phyloP scores from a whole-genome alignment of 1,140 invertebrate species.

The Drosophila bifasciata region DNA sequence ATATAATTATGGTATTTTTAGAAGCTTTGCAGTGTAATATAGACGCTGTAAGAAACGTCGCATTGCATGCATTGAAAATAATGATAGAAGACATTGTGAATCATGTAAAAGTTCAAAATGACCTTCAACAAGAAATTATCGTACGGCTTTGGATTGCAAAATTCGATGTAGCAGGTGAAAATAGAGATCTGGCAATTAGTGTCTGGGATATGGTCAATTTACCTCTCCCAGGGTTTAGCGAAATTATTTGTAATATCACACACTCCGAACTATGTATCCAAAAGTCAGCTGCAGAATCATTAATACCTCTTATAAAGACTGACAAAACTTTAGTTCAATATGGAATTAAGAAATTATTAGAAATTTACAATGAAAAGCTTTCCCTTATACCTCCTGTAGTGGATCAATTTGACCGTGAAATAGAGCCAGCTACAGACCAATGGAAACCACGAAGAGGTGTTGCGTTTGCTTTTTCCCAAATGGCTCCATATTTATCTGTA shows the following conservation, averaged over 20 bases:
- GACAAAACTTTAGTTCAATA: slow-evolving; percentile 85
- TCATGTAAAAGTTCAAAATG: slow-evolving; percentile 86
- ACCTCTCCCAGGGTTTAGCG: slow-evolving; percentile 85
- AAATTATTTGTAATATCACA: slow-evolving; percentile 90
- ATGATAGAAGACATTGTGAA: slow-evolving; percentile 88
- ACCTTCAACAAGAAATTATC: slow-evolving; percentile 86
- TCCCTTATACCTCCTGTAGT: slow-evolving; percentile 92
- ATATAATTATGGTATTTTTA: slow-evolving; percentile 92
- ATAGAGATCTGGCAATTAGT: slow-evolving; percentile 87
- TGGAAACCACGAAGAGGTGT: slow-evolving; percentile 95
- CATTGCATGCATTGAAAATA: slow-evolving; percentile 89
- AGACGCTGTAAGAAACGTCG: slow-evolving; percentile 91
- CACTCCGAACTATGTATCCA: slow-evolving; percentile 92
- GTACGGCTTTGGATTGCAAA: slow-evolving; percentile 91
- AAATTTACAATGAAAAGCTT: slow-evolving; percentile 91
- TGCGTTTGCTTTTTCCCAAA: slow-evolving; percentile 90
- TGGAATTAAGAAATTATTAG: slow-evolving; percentile 88
- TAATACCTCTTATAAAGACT: slow-evolving; percentile 88
- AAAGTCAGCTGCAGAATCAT: slow-evolving; percentile 90
- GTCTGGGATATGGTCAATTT: slow-evolving; percentile 89
- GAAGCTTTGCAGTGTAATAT: slow-evolving; percentile 88
- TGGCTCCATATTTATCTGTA: slow-evolving; percentile 87
- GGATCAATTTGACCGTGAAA: slow-evolving; percentile 95
- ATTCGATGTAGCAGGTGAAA: slow-evolving; percentile 89
- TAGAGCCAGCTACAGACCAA: slow-evolving; percentile 91